Conservation (phyloP, 2,888 invertebrate species). For the Aromia moschata region DNA sequence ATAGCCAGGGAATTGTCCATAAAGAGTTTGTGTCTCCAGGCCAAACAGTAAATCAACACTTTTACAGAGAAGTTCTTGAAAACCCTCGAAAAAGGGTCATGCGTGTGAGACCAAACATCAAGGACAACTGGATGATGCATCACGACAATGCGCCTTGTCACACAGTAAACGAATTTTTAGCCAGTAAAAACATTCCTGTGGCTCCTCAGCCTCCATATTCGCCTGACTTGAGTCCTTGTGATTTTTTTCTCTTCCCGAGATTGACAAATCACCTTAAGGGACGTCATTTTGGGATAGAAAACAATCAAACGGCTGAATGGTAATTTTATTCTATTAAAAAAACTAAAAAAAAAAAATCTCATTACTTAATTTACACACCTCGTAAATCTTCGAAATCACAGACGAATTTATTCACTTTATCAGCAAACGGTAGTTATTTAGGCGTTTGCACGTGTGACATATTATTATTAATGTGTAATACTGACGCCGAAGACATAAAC, state of each 20-base stretch:
- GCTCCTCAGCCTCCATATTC: not conserved
- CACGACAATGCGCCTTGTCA: not conserved
- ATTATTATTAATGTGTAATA: too few relatives aligned
- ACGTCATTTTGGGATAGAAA: slow-evolving; percentile 43
- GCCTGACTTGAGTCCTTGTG: slow-evolving; percentile 1
- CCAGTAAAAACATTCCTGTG: slow-evolving; percentile 21
- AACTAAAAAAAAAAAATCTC: too few relatives aligned
- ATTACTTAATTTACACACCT: too few relatives aligned
- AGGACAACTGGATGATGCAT: slow-evolving; percentile 3
- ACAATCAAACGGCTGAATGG: slow-evolving; percentile 43
- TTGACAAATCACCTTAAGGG: slow-evolving; percentile 36
- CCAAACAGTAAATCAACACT: too few relatives aligned
- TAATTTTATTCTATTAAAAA: too few relatives aligned
- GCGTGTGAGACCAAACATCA: slow-evolving; percentile 14
- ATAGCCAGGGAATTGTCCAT: slow-evolving; percentile 19
- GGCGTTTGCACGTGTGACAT: too few relatives aligned
- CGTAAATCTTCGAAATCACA: too few relatives aligned
- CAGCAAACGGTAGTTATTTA: too few relatives aligned
- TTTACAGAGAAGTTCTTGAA: slow-evolving; percentile 16
- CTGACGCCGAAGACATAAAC: too few relatives aligned
- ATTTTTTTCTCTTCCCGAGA: slow-evolving; percentile 27
- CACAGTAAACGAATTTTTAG: slow-evolving; percentile 12
- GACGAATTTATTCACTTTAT: too few relatives aligned
- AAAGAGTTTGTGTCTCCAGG: slow-evolving; percentile 21
- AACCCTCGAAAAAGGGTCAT: slow-evolving; percentile 12